Evolutionary conservation across 2,888 invertebrate species (phyloP), one percentile per base, ranked within the genome.

Genomic region (Ormyrus nitidulus): DNA sequence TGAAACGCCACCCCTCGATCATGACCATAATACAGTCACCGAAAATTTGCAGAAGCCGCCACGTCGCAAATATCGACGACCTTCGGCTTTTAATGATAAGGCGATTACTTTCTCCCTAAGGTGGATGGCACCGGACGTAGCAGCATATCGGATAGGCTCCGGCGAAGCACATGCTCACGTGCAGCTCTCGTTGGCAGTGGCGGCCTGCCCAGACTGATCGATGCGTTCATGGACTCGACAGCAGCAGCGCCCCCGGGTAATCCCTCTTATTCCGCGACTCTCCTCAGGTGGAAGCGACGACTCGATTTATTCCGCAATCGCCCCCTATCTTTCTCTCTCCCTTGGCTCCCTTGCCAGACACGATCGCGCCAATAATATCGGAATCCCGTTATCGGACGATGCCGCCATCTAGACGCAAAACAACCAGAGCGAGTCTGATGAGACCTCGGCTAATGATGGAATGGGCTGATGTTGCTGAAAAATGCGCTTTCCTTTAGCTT

Each of bases 271-370:
- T 48, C 64, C 48, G 19, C 34, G 44, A 73, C 73, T 61, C 83
- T 84, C 81, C 84, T 84, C 83, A 83, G 85, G 82, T 83, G 83
- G 83, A 83, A 82, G 81, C 83, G 83, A 81, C 76, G 82, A 82
- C 72, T 84, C 84, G 82, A 84, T 85, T 83, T 84, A 84, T 83
- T 82, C 81, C 78, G 82, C 83, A 73, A 83, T 69, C 54, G 54
- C 62, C 59, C 49, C 49, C 66, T 66, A 6, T 62, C 68, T 49
- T 6, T 49, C 44, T 13, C 77, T 48, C 71, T 53, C 46, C 11
- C 51, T 59, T 34, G 49, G 6, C 9, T 72, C 51, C 48, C 11
- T 74, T 7, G 5, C 9, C 46, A 19, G 72, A 19, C 11, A n/a
- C 48, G 19, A 61, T 73, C 34, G 13, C 13, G 71, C 13, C 65